Base-by-base conservation (phyloP, 2,888 invertebrate species). In the Lucinisca nassula region DNA sequence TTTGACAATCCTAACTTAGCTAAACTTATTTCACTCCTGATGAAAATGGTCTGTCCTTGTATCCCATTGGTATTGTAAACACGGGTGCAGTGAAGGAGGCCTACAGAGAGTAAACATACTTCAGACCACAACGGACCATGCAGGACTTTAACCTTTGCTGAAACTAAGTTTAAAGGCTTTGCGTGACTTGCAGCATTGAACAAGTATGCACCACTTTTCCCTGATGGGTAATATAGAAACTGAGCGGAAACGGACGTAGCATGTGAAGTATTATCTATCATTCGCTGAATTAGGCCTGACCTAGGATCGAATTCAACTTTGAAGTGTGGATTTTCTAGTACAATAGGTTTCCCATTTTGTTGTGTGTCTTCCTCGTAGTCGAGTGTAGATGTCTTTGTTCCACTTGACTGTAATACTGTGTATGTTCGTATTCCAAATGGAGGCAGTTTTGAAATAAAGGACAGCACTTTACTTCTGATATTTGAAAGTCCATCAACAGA, bases 41-140 rank as follows among this genome's bases (percentile, higher is more conserved):
- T 12, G 45, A 45, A 45, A 45, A 45, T 17, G 17, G 45, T 17
- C 17, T 17, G 45, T 45, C 45, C 90, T 45, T 93, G 93, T 10
- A 92, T 88, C 8, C 90, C 67, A 0, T 92, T 91, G 10, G 91
- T 87, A 79, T 93, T 92, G 82, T 93, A 94, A 8, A 95, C 75
- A 21, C 84, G 92, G 8, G 93, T 86, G 10, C 87, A 84, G 40
- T 83, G 45, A 14, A 35, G 45, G 55, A 90, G 79, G 12, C 87
- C 89, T 21, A 90, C 88, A n/a, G 91, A 93, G 92, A 98, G 97
- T 0, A 98, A 98, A 0, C 98, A 98, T 0, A 99, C 97, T 95
- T 98, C 98, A 0, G 99, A 98, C 37, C 98, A 97, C 10, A 99
- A 97, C 0, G 98, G 98, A 0, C 99, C 99, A 0, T 98, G 98